Conservation (phyloP, 2,113 vertebrate species). For the Furnarius figulus region DNA sequence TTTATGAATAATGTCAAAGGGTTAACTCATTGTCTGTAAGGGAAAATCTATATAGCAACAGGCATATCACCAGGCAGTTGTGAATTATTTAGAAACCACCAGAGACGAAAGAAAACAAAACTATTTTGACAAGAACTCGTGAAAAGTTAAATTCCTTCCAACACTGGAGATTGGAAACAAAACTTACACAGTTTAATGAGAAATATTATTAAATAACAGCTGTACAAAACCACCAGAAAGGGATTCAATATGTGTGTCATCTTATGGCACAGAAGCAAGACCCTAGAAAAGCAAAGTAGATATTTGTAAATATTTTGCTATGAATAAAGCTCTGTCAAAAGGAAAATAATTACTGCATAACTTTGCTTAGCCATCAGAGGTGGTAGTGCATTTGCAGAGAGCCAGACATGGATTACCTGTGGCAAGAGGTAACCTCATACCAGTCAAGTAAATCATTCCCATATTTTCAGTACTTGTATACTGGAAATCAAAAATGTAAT, state of each 20-base stretch:
- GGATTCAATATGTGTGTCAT: neutral
- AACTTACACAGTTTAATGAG: neutral
- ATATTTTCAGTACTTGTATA: neutral
- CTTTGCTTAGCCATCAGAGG: neutral
- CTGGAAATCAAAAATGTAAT: neutral
- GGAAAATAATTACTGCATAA: neutral
- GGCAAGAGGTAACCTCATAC: neutral
- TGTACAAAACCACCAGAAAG: neutral
- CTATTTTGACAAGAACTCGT: neutral
- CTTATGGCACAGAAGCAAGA: neutral
- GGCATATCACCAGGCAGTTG: neutral
- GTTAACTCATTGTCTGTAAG: neutral
- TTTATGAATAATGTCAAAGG: neutral
- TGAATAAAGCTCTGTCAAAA: neutral
- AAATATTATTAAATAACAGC: neutral
- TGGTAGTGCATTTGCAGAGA: neutral
- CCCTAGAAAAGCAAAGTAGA: neutral
- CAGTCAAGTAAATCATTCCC: neutral
- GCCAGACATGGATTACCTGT: neutral
- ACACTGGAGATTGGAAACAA: neutral
- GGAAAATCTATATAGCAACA: neutral
- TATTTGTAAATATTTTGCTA: neutral
- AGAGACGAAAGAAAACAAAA: neutral
- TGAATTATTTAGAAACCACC: neutral
- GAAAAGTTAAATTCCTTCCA: neutral